These are phyloP conservation scores for Aspidiotus rigidus DNA, from an alignment of 2,888 invertebrate species.

Conservation along the genomic window DNA sequence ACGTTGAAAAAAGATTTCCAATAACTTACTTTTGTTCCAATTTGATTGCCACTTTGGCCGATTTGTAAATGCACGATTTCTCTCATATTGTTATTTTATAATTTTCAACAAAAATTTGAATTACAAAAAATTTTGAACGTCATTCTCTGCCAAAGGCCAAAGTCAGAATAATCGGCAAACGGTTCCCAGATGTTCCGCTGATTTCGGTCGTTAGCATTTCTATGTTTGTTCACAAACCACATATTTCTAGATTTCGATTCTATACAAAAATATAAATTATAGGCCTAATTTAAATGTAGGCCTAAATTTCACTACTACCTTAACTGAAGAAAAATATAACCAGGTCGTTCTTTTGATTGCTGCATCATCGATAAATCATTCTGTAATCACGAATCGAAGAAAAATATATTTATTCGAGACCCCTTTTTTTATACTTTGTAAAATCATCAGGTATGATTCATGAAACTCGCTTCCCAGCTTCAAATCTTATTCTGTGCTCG, in stretches of 20 bases:
- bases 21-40: constrained; percentile 74
- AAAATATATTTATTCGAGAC: too few species aligned
- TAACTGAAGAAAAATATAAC: too few species aligned
- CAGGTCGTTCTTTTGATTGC: too few species aligned
- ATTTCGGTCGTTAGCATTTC: neutral
- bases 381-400: too few species aligned
- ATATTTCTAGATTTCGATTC: neutral
- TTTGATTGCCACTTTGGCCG: constrained; percentile 92
- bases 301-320: too few species aligned
- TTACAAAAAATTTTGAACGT: constrained; percentile 28
- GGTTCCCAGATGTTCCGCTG: neutral
- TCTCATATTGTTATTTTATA: constrained; percentile 55
- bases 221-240: neutral
- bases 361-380: too few species aligned
- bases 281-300: too few species aligned
- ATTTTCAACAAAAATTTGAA: constrained; percentile 24
- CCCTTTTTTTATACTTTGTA: too few species aligned
- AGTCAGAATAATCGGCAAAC: constrained; percentile 15
- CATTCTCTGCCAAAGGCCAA: constrained; percentile 16
- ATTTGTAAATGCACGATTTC: constrained; percentile 93
- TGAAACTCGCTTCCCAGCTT: too few species aligned
- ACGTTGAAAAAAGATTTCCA: neutral
- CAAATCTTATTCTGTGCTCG: too few species aligned
- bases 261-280: too few species aligned
- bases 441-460: too few species aligned